Conservation (phyloP, 2,797 vertebrate species). For the Neostethus bicornis region DNA sequence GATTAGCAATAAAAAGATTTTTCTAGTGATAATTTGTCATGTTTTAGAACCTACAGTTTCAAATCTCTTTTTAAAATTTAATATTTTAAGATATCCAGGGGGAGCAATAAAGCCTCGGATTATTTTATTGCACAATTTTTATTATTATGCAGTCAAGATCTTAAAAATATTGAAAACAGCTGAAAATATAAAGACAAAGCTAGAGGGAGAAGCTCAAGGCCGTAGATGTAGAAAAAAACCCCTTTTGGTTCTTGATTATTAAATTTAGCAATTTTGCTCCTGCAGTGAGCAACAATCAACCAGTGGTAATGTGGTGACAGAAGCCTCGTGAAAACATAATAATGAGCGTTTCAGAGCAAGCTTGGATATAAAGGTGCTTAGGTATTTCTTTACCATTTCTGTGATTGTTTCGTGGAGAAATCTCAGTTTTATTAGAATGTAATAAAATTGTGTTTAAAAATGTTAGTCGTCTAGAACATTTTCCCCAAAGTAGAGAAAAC, state of each 20-base stretch:
- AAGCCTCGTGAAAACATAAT: background rate
- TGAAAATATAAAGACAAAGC: background rate
- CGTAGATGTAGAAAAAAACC: background rate
- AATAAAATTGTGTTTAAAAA: background rate
- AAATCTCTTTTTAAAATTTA: constrained; percentile 3
- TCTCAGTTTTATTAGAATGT: background rate
- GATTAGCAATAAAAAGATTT: background rate
- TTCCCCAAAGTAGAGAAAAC: background rate
- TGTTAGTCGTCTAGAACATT: background rate
- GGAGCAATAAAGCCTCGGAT: background rate
- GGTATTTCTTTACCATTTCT: background rate
- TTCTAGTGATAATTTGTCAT: background rate
- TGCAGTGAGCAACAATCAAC: no score
- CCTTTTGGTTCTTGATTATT: background rate
- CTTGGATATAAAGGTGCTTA: constrained; percentile 1
- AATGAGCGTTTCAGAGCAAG: constrained; percentile 7
- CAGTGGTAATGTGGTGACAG: no score
- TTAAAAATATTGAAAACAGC: constrained; percentile 10
- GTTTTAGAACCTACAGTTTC: background rate
- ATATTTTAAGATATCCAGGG: constrained; percentile 4
- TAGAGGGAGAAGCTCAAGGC: background rate
- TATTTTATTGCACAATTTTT: background rate
- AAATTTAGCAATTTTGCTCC: background rate
- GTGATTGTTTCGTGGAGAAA: background rate
- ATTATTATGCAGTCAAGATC: constrained; percentile 4